Evolutionary conservation across 1,140 invertebrate species (phyloP).

Genomic region (Probaryconus sp.): DNA sequence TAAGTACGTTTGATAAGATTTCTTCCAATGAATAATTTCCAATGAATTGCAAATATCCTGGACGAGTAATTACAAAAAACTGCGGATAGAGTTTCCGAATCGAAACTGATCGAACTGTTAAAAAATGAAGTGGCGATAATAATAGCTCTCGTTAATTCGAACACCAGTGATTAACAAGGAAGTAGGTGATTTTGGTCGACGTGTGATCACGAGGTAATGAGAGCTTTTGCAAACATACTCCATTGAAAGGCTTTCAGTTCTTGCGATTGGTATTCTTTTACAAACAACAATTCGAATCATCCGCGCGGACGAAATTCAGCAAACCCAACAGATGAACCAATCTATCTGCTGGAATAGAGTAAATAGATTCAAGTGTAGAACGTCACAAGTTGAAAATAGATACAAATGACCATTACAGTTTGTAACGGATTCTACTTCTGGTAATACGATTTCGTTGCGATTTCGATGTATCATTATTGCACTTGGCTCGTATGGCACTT

Average conservation of each 20-base stretch:
- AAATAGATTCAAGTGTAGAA: slow-evolving; percentile 48
- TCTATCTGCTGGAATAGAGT: slow-evolving; percentile 38
- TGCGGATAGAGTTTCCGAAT: slow-evolving; percentile 26
- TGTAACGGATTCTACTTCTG: slow-evolving; percentile 50
- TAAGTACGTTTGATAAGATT: too few species aligned
- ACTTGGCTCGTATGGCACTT: too few species aligned
- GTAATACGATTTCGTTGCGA: slow-evolving; percentile 39
- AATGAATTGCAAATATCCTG: too few species aligned
- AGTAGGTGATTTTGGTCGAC: slow-evolving; percentile 25
- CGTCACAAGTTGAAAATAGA: slow-evolving; percentile 34
- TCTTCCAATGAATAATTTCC: too few species aligned
- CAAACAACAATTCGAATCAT: slow-evolving; percentile 51
- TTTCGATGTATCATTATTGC: slow-evolving; percentile 33
- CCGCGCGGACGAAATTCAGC: slow-evolving; percentile 31
- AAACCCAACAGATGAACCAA: slow-evolving; percentile 45
- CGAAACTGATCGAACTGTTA: slow-evolving; percentile 18
- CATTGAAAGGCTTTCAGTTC: slow-evolving; percentile 27
- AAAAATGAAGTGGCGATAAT: slow-evolving; percentile 23
- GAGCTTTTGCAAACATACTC: slow-evolving; percentile 45
- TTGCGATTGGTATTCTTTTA: slow-evolving; percentile 39
- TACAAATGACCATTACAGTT: slow-evolving; percentile 44
- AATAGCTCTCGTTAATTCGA: slow-evolving; percentile 34
- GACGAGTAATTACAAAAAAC: slow-evolving; percentile 49
- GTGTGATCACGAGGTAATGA: slow-evolving; percentile 39
- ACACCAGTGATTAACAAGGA: slow-evolving; percentile 38